Conservation (phyloP, 1,140 invertebrate genomes). For the Aphelinus certus region DNA sequence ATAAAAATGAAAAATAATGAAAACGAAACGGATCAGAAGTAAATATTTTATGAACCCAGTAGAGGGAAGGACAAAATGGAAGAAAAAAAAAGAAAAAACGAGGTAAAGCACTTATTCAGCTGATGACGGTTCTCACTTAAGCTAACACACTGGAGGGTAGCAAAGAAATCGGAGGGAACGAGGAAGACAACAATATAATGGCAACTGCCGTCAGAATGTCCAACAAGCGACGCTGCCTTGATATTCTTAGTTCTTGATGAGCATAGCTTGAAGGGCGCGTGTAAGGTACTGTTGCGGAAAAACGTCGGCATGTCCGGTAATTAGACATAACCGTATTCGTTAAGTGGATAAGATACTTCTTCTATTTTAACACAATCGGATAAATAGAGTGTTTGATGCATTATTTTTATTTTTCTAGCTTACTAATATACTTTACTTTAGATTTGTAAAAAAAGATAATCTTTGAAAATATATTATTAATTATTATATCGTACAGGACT, state of each 20-base stretch:
- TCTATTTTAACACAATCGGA: neutral
- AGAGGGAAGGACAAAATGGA: constrained; percentile 33
- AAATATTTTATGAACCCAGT: constrained; percentile 14
- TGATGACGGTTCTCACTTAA: constrained; percentile 45
- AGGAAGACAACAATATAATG: constrained; percentile 2
- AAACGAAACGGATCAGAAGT: neutral
- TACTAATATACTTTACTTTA: no score
- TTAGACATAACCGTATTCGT: constrained; percentile 23
- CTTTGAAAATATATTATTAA: neutral
- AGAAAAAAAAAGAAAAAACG: constrained; percentile 22
- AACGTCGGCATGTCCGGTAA: constrained; percentile 8
- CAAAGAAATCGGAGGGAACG: constrained; percentile 18
- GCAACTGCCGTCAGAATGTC: constrained; percentile 42
- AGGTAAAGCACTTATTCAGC: constrained; percentile 39
- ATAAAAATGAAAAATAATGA: constrained; percentile 33
- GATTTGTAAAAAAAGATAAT: neutral
- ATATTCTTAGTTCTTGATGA: constrained; percentile 10
- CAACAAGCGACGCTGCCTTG: constrained; percentile 26
- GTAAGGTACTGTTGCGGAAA: constrained; percentile 37
- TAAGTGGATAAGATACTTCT: constrained; percentile 22
- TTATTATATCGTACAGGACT: no score
- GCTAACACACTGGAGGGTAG: constrained; percentile 3
- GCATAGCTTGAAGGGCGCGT: constrained; percentile 40
- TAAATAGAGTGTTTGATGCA: neutral
- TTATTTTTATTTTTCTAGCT: no score